Base-by-base conservation (phyloP, 2,113 vertebrate genomes). In the Formicarius rufipectus region DNA sequence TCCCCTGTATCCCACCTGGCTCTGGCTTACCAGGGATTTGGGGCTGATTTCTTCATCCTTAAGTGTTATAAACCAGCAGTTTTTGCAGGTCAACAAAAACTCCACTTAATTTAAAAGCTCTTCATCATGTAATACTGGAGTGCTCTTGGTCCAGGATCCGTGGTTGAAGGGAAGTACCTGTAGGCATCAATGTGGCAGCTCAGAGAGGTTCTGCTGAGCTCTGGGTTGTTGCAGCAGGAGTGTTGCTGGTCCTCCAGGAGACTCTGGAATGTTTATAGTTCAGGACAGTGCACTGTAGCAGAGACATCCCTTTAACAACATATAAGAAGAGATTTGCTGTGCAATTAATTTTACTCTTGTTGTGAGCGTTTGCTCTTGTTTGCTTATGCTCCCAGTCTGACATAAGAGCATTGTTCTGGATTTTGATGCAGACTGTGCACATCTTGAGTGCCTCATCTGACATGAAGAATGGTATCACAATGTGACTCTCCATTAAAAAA, bases 51-150 rank as follows among this genome's bases (percentile, higher is more conserved):
- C 49, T 59, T 24, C 10, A 2, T 14, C 67, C 59, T 35, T 3
- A 6, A 25, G 45, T 9, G 50, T 33, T 44, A 44, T 24, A 64
- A 52, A 44, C 45, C 50, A 40, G 45, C 9, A 6, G 5, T 44
- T 55, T 15, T 3, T 58, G 19, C 25, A 40, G 21, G 13, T 62
- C 12, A 22, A 33, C n/a, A 52, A 21, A 60, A 84, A 8, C 27
- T 37, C 28, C 39, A 33, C 18, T 0, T 14, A 15, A 50, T 39
- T 55, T 24, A 22, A 84, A 49, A 18, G 25, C 53, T 77, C n/a
- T n/a, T 3, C 2, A 4, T 24, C 63, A 7, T 1, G 0, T 14
- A 9, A 14, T 5, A 6, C 10, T 3, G 35, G 28, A 28, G 59
- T 0, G 14, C 40, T 49, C 30, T 6, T 12, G 21, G 9, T 14